Evolutionary conservation across 1,140 invertebrate species (phyloP).

Genomic region (Halotydeus destructor): DNA sequence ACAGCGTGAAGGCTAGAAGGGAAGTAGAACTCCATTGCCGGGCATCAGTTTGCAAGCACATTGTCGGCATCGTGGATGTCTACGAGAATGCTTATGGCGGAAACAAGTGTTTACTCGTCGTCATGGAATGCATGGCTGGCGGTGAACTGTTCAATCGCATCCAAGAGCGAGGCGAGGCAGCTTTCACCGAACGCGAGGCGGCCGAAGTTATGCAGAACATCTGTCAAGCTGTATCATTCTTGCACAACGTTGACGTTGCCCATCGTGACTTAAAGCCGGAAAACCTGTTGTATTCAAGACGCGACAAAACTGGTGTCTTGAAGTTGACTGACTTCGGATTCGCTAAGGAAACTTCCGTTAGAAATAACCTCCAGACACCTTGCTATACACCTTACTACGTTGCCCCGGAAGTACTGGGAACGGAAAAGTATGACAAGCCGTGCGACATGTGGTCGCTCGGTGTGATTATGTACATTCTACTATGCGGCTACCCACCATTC

Average conservation of each 20-base stretch:
- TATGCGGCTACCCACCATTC: conserved; percentile 95
- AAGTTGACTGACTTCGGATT: conserved; percentile 99
- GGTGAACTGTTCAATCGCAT: conserved; percentile 46
- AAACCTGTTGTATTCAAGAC: conserved; percentile 32
- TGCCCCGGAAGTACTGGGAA: conserved; percentile 72
- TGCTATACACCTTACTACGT: conserved; percentile 99
- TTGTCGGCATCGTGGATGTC: conserved; percentile 81
- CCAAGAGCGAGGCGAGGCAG: conserved; percentile 72
- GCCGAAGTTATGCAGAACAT: conserved; percentile 88
- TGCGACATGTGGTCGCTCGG: conserved; percentile 96
- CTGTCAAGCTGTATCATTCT: conserved; percentile 76
- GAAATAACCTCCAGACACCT: conserved; percentile 71
- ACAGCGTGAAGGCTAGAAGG: conserved; percentile 67
- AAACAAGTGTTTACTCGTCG: conserved; percentile 71
- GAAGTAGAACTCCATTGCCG: conserved; percentile 92
- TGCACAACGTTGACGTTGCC: conserved; percentile 88
- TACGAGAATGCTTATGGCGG: conserved; percentile 85
- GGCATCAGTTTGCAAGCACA: conserved; percentile 67
- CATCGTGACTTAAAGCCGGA: conserved; percentile 79
- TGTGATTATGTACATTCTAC: conserved; percentile 87
- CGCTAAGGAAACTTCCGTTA: conserved; percentile 76
- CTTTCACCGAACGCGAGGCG: conserved; percentile 84
- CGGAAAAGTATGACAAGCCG: conserved; percentile 62
- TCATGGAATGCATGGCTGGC: conserved; percentile 83
- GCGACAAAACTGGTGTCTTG: conserved; percentile 39